Evolutionary conservation across 2,797 vertebrate species (phyloP).

Genomic region (Intellagama lesueurii): DNA sequence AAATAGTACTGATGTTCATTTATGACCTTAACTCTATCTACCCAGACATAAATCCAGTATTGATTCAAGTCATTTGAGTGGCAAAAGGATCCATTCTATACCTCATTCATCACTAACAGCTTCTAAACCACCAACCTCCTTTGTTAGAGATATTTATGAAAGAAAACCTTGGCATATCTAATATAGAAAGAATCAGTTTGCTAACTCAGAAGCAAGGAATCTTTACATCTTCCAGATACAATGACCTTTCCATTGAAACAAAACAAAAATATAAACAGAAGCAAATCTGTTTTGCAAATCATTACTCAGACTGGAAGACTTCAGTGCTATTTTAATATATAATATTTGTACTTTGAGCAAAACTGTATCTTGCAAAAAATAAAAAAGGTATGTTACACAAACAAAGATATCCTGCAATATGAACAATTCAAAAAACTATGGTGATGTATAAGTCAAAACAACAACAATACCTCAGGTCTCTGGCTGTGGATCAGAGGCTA

Average conservation of each 20-base stretch:
- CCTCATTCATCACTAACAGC: conserved; percentile 21
- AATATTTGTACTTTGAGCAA: too few species aligned
- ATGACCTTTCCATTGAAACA: conserved; percentile 1
- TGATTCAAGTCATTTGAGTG: conserved; percentile 30
- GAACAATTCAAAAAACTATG: too few species aligned
- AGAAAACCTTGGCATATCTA: conserved; percentile 16
- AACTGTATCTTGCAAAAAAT: too few species aligned
- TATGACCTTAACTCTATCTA: conserved; percentile 14
- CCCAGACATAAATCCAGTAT: conserved; percentile 29
- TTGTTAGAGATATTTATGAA: conserved; percentile 29
- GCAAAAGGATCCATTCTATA: conserved; percentile 32
- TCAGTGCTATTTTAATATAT: not conserved
- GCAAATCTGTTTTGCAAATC: not conserved
- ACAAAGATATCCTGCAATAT: too few species aligned
- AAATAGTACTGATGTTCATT: conserved; percentile 23
- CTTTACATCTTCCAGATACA: conserved; percentile 6
- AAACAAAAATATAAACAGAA: not conserved
- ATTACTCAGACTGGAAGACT: not conserved
- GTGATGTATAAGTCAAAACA: too few species aligned
- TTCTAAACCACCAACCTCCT: conserved; percentile 4
- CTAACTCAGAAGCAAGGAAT: not conserved
- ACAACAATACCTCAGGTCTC: too few species aligned
- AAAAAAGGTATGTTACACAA: too few species aligned
- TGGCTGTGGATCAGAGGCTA: too few species aligned
- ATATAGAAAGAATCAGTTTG: conserved; percentile 17